A percentile compares a stretch with the other conserved stretches of the same genome.
Conservation (phyloP, 2,888 invertebrate genomes). For the Sminthurides aquaticus region DNA sequence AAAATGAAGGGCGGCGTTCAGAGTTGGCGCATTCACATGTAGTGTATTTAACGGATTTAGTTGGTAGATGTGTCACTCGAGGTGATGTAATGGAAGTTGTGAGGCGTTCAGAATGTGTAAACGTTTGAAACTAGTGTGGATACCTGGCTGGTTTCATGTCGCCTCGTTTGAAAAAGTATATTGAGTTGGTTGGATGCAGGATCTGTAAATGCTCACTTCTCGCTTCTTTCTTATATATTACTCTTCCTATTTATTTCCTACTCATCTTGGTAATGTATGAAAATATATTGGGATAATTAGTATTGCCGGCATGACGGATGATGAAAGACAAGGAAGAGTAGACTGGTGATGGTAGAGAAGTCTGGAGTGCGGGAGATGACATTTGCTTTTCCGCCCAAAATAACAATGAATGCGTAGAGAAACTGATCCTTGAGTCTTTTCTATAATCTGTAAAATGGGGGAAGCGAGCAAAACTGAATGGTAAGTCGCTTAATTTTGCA, state of each 20-base stretch:
- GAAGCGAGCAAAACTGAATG: slow-evolving; percentile 26
- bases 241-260: too few relatives aligned
- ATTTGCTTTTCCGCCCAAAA: neutral
- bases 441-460: slow-evolving; percentile 6
- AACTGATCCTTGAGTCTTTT: neutral
- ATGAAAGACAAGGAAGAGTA: neutral
- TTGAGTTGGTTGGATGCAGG: too few relatives aligned
- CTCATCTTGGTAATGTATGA: too few relatives aligned
- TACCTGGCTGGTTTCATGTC: too few relatives aligned
- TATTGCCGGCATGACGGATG: neutral
- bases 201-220: too few relatives aligned
- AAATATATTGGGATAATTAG: neutral
- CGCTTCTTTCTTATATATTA: too few relatives aligned
- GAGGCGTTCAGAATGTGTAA: too few relatives aligned
- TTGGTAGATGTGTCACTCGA: neutral
- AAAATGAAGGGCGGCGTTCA: too few relatives aligned
- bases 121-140: too few relatives aligned
- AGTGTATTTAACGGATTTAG: too few relatives aligned
- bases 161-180: too few relatives aligned
- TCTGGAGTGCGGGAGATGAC: neutral
- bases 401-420: neutral
- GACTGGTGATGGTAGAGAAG: neutral
- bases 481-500: slow-evolving; percentile 21
- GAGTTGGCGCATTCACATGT: too few relatives aligned
- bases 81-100: neutral